Conservation (phyloP, 1,140 invertebrate species). For the Matsumurasca onukii region DNA sequence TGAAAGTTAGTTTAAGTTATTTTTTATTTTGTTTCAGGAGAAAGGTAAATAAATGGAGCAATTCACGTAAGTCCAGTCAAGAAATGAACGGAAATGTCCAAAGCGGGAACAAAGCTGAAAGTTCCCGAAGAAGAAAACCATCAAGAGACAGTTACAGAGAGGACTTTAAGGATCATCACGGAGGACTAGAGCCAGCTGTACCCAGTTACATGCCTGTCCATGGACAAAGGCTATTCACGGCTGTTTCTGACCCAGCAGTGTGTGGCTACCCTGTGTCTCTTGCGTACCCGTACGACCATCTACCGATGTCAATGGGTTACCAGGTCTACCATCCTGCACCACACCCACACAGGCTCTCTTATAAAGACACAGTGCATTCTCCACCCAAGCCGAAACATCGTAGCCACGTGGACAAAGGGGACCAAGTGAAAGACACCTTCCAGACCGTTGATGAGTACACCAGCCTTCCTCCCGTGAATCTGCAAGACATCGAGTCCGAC, state of each 20-base stretch:
- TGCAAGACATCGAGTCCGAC: conserved; percentile 33
- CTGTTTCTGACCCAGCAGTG: conserved; percentile 53
- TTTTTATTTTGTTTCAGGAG: conserved; percentile 1
- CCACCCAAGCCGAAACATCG: neutral
- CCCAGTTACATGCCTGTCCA: conserved; percentile 18
- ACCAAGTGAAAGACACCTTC: neutral
- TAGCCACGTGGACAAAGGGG: neutral
- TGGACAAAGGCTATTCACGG: conserved; percentile 52
- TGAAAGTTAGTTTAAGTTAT: conserved; percentile 7
- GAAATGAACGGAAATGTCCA: conserved; percentile 16
- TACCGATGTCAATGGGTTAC: conserved; percentile 52
- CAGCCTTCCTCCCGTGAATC: conserved; percentile 37
- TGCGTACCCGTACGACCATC: conserved; percentile 50
- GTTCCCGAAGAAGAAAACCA: neutral
- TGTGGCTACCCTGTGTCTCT: conserved; percentile 53
- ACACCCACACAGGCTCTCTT: neutral
- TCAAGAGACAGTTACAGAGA: conserved; percentile 5
- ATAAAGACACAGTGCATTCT: neutral
- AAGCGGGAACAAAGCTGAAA: neutral
- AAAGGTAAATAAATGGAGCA: neutral
- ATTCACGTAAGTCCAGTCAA: neutral
- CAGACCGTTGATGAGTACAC: conserved; percentile 34
- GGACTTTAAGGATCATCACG: neutral
- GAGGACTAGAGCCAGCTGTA: neutral
- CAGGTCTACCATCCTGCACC: conserved; percentile 43